phyloP scores from a whole-genome alignment of 2,113 vertebrate species.

The Apeltes quadracus region DNA sequence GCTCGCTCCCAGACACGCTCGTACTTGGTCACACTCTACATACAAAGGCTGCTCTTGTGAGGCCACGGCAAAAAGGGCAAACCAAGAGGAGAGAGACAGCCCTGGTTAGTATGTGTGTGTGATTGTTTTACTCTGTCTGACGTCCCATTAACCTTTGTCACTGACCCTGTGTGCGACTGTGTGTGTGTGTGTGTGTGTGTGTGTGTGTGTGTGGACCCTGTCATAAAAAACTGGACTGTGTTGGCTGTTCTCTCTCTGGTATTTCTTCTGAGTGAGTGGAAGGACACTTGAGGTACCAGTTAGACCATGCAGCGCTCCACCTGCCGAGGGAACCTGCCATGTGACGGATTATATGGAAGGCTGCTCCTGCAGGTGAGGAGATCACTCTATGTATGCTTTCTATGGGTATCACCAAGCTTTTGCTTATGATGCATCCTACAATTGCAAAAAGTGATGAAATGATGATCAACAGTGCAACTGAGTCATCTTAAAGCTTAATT shows the following conservation, averaged over 20 bases:
- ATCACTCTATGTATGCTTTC: not conserved
- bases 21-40: conserved; percentile 34
- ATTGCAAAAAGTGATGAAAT: not conserved
- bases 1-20: conserved; percentile 27
- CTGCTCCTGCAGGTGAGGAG: conserved; percentile 44
- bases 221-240: conserved; percentile 7
- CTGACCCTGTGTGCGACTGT: conserved; percentile 10
- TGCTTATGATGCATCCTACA: not conserved
- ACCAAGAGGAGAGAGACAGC: conserved; percentile 37
- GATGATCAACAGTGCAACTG: conserved; percentile 16
- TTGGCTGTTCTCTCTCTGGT: conserved; percentile 14
- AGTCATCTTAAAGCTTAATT: too few relatives aligned
- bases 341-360: conserved; percentile 5
- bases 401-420: not conserved
- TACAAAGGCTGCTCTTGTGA: conserved; percentile 64
- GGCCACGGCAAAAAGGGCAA: conserved; percentile 49
- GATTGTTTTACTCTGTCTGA: conserved; percentile 1
- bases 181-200: conserved; percentile 1
- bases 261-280: not conserved
- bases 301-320: conserved; percentile 4
- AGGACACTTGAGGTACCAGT: conserved; percentile 28
- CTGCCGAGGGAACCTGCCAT: conserved; percentile 7
- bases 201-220: not conserved
- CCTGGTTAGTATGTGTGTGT: conserved; percentile 1
- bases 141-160: not conserved